Evolutionary conservation across 2,888 invertebrate species (phyloP).

Genomic region (Synanthedon vespiformis): DNA sequence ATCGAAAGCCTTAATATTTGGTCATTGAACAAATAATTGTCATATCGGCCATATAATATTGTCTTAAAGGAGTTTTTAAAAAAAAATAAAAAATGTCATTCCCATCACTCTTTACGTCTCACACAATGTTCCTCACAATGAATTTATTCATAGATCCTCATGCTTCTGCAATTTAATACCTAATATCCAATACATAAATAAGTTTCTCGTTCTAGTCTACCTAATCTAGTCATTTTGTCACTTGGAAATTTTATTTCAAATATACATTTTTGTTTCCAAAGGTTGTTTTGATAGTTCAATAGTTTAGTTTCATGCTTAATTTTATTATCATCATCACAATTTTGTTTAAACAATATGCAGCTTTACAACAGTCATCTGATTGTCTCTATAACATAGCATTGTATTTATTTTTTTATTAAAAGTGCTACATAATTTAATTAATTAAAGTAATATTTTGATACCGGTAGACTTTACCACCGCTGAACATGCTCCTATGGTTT

Average conservation of each 20-base stretch:
- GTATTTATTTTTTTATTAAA: not conserved
- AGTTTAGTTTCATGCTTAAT: conserved; percentile 10
- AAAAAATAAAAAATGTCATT: too few relatives aligned
- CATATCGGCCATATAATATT: too few relatives aligned
- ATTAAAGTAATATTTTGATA: too few relatives aligned
- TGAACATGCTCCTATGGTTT: too few relatives aligned
- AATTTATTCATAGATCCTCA: not conserved
- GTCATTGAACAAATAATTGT: too few relatives aligned
- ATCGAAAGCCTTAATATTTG: too few relatives aligned
- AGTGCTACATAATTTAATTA: too few relatives aligned
- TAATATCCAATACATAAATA: not conserved
- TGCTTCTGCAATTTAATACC: not conserved
- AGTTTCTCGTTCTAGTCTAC: not conserved
- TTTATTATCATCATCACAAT: conserved; percentile 34
- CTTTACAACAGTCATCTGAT: conserved; percentile 35
- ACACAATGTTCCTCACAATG: not conserved
- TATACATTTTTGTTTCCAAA: conserved; percentile 28
- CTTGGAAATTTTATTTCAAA: conserved; percentile 21
- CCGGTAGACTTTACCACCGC: too few relatives aligned
- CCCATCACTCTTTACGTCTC: too few relatives aligned
- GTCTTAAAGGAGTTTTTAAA: too few relatives aligned
- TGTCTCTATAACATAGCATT: conserved; percentile 16
- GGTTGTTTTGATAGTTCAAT: conserved; percentile 36
- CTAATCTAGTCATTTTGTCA: conserved; percentile 7
- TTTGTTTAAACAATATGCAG: conserved; percentile 29